Evolutionary conservation across 2,888 invertebrate genomes (phyloP).

Genomic region (Sinopyrophorus schimmeli): DNA sequence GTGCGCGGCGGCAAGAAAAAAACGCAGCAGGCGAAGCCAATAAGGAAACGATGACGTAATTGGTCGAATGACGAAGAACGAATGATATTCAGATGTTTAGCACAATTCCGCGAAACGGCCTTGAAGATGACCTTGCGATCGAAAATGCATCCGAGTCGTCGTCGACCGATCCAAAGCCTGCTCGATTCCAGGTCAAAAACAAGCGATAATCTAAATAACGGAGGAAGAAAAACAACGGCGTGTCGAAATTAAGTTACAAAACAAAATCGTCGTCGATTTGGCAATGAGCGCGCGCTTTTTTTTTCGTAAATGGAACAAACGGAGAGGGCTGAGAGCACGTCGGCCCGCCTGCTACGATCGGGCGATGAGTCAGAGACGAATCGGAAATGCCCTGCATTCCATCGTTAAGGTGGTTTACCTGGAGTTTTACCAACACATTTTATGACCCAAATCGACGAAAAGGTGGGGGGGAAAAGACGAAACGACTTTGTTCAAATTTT

Average conservation of each 20-base stretch:
- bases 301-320: constrained; percentile 11
- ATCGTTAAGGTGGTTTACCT: no score
- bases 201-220: not conserved
- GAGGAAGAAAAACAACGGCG: not conserved
- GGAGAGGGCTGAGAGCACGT: constrained; percentile 25
- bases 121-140: constrained; percentile 21
- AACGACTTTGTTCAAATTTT: no score
- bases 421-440: no score
- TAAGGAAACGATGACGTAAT: constrained; percentile 21
- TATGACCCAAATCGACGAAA: no score
- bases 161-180: not conserved
- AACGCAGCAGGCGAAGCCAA: constrained; percentile 14
- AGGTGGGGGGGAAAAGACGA: no score
- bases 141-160: not conserved
- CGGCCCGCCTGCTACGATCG: constrained; percentile 8
- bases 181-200: constrained; percentile 11
- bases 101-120: constrained; percentile 18
- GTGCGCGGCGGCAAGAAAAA: constrained; percentile 5
- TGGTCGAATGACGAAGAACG: constrained; percentile 23
- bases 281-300: no score
- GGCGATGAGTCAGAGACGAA: constrained; percentile 31
- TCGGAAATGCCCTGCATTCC: constrained; percentile 37
- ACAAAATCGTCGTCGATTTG: no score
- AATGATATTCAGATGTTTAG: no score
- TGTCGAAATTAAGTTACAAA: no score